Base-by-base conservation (phyloP, 2,888 invertebrate genomes). In the Drosophila villosipedis region DNA sequence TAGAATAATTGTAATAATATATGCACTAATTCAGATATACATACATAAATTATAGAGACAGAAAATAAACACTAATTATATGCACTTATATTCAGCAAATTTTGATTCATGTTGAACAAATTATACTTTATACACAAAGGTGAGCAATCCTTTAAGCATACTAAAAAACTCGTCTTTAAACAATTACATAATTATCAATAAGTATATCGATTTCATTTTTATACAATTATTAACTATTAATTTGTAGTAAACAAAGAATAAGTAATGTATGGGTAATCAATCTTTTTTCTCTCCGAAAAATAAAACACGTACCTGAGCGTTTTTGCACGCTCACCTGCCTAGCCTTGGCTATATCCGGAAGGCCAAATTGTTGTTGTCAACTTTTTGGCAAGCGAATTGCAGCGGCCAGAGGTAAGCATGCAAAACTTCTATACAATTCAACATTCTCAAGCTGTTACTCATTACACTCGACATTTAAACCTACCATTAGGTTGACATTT, bases 221-320 rank as follows among this genome's bases (percentile, higher is more conserved):
- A 58, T 74, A 84, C 80, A 87, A 75, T 71, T 78, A 83, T 80
- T 79, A 83, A 83, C 85, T 87, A 89, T 88, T 79, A 84, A 84
- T 85, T 84, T 89, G 77, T 85, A 87, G 85, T 91, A 83, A 86
- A 86, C 85, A 86, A 85, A 85, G 84, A 79, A 85, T 87, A 86
- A 86, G 85, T 86, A 87, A 86, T 86, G 86, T 92, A 92, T 92
- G 92, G 91, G 91, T 93, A 93, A 94, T 95, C 95, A 95, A 95
- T 95, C 95, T 95, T 95, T 94, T 94, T 94, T 95, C 95, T 95
- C 95, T 95, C 95, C 94, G 93, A 93, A 93, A 86, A 92, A 93
- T 92, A 93, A 95, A 94, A 94, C 94, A 94, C 94, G 94, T 94
- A 94, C 94, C 92, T 93, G 92, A 93, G 92, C 92, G 92, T 92